Conservation (phyloP, 2,113 vertebrate genomes). For the Elephas maximus region DNA sequence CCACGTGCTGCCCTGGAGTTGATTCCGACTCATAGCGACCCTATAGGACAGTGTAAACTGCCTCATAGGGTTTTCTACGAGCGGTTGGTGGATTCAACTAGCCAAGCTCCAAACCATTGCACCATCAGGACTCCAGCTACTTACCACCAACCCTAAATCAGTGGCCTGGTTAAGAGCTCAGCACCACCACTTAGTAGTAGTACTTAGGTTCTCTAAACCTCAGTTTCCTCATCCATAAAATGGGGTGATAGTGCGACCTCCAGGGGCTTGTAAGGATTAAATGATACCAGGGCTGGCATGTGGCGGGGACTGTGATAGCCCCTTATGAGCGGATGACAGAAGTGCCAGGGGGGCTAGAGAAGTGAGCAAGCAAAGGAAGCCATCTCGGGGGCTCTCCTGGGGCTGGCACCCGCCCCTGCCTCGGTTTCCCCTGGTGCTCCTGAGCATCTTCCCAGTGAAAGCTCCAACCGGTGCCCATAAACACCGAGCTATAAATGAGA, state of each 20-base stretch:
- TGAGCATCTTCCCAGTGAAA: background rate
- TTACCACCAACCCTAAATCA: background rate
- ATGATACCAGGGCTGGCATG: background rate
- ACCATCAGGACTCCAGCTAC: background rate
- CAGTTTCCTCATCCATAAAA: background rate
- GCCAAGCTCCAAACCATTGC: too few relatives aligned
- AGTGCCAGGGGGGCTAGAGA: background rate
- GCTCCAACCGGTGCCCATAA: conserved; percentile 71
- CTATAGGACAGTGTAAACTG: too few relatives aligned
- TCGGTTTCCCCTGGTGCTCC: conserved; percentile 72
- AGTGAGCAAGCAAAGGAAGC: background rate
- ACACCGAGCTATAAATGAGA: conserved; percentile 80
- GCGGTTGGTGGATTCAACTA: too few relatives aligned
- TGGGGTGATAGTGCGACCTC: background rate
- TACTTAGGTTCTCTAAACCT: background rate
- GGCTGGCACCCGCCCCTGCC: conserved; percentile 26
- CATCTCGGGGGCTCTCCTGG: background rate
- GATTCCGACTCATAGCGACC: too few relatives aligned
- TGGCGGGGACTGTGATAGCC: background rate
- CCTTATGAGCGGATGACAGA: background rate
- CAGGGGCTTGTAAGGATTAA: background rate
- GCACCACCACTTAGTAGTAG: background rate
- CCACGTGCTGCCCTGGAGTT: too few relatives aligned
- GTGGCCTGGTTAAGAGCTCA: background rate
- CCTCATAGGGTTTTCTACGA: too few relatives aligned